A percentile compares a stretch with the other conserved stretches of the same genome.
phyloP scores from a whole-genome alignment of 35 echinoderm and acorn worm species.

The Heliocidaris erythrogramma region DNA sequence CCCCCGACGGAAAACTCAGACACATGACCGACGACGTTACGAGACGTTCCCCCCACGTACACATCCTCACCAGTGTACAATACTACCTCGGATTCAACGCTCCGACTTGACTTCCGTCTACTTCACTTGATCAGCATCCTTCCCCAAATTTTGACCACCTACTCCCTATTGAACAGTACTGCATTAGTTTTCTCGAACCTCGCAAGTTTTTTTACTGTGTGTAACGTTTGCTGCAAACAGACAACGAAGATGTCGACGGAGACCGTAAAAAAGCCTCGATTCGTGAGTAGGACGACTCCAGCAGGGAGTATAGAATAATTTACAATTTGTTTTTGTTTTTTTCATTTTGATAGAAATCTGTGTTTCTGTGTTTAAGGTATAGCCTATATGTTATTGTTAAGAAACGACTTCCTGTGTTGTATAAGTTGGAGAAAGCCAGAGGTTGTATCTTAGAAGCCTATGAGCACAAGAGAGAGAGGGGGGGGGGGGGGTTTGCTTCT shows the following conservation, averaged over 20 bases:
- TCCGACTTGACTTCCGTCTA: neutral
- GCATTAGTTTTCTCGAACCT: no score
- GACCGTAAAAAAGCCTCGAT: slow-evolving; percentile 19
- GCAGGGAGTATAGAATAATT: slow-evolving; percentile 3
- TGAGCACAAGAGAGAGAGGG: no score
- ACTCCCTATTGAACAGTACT: neutral
- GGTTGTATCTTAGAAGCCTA: no score
- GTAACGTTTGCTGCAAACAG: neutral
- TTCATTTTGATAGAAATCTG: neutral
- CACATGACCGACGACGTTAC: neutral
- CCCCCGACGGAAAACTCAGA: neutral
- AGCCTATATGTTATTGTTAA: neutral
- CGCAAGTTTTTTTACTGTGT: neutral
- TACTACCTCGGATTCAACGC: neutral
- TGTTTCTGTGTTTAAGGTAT: neutral
- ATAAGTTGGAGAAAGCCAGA: no score
- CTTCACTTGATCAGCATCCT: neutral
- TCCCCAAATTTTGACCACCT: neutral
- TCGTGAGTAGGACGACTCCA: neutral
- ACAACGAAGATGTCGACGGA: neutral
- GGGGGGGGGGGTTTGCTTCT: no score
- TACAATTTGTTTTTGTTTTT: neutral
- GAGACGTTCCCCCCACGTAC: neutral
- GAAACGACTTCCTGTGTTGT: no score
- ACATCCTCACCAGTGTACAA: neutral